A percentile compares a stretch with the other conserved stretches of the same genome.
These are phyloP conservation scores for Pheosia tremula DNA, from an alignment of 2,888 invertebrate species.

Conservation along the genomic window DNA sequence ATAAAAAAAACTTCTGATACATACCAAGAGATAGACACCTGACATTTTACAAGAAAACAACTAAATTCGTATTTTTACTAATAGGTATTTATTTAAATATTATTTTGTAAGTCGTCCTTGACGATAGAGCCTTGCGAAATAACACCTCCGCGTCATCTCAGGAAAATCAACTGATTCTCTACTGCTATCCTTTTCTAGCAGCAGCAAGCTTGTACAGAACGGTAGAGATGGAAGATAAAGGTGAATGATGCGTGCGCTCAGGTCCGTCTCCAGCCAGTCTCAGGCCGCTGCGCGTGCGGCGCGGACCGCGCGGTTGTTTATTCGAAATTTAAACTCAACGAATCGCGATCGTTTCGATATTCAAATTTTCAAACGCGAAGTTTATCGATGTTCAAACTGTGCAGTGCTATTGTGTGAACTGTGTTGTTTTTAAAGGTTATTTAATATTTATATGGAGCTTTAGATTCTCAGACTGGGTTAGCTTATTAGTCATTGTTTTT, in stretches of 20 bases:
- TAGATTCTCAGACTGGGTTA: conserved; percentile 32
- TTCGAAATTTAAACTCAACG: conserved; percentile 45
- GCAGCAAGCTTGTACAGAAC: conserved; percentile 42
- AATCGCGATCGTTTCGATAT: conserved; percentile 28
- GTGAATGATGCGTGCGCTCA: conserved; percentile 59
- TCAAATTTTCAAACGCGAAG: conserved; percentile 53
- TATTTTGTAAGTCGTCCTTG: conserved; percentile 76
- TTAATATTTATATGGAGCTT: conserved; percentile 20
- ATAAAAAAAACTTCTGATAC: conserved; percentile 51
- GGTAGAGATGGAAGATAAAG: conserved; percentile 56
- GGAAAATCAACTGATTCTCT: conserved; percentile 52
- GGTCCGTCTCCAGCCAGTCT: conserved; percentile 77
- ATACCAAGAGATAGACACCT: conserved; percentile 42
- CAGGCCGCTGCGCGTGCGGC: conserved; percentile 72
- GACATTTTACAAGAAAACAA: conserved; percentile 57
- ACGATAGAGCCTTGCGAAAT: conserved; percentile 66
- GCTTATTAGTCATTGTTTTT: conserved; percentile 50
- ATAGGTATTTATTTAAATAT: conserved; percentile 45
- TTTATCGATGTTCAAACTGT: conserved; percentile 66
- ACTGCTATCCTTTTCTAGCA: conserved; percentile 50
- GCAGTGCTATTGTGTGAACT: conserved; percentile 46
- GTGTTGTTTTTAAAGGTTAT: conserved; percentile 39
- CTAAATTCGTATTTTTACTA: conserved; percentile 14
- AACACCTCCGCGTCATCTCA: conserved; percentile 56
- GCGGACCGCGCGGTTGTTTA: conserved; percentile 62